Base-by-base conservation (phyloP, 2,797 vertebrate genomes). In the Enteromius viviparus region DNA sequence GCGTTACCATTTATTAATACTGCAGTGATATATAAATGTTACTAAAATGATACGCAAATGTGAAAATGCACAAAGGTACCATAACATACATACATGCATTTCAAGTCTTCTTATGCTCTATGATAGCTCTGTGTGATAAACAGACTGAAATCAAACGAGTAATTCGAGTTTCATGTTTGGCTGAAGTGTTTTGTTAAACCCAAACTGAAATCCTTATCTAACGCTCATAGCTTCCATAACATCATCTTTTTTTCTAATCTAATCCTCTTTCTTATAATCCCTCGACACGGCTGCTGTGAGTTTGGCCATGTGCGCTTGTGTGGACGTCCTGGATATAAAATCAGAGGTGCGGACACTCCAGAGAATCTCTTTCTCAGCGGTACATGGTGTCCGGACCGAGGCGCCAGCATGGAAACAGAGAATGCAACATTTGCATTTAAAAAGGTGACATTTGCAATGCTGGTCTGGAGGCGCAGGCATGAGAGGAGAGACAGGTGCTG, bases 391-490 rank as follows among this genome's bases (percentile, higher is more conserved):
- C 32, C n/a, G 74, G 78, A 49, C n/a, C 45, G 4, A 49, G 62
- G 76, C 81, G 85, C 77, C 51, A 74, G 6, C 68, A 65, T 51
- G 53, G 40, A 60, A 75, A 62, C 92, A 90, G 92, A 91, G 85
- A 87, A 42, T 8, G 72, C 21, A 5, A 85, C 86, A 94, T 94
- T 94, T 93, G 90, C 93, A 95, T 94, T 93, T 92, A 93, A 93
- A 94, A 95, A 94, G 93, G 93, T 94, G 94, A 93, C 93, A 94
- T 94, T 94, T 93, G 60, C 76, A 58, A 75, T 51, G 42, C 42
- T 32, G 76, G 45, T 76, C 70, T 66, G 70, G 60, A 74, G 76
- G 82, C 78, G 62, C 72, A 77, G 84, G 76, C 81, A 76, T 77
- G 78, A 78, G 58, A 74, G 45, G 34, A 74, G 60, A 64, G 78